phyloP scores from a whole-genome alignment of 2,113 vertebrate genomes.

The Clarias gariepinus region DNA sequence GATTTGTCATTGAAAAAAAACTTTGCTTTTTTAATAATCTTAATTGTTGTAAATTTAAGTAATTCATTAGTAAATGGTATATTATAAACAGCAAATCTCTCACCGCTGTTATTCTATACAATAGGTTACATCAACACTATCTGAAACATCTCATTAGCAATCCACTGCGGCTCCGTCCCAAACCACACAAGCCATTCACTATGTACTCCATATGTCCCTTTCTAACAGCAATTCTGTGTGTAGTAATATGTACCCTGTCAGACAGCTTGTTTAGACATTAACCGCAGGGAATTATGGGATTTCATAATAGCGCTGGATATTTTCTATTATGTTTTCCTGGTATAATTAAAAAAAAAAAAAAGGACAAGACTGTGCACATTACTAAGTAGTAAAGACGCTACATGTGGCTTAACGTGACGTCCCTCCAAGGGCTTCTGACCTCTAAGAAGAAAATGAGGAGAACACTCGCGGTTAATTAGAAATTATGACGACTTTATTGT shows the following conservation, averaged over 20 bases:
- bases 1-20: too few species aligned
- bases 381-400: neutral
- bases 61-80: too few species aligned
- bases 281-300: constrained; percentile 3
- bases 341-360: neutral
- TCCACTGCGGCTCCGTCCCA: neutral
- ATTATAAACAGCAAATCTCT: neutral
- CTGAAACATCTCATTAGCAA: neutral
- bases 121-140: neutral
- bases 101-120: neutral
- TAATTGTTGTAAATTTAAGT: too few species aligned
- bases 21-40: too few species aligned
- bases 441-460: constrained; percentile 17
- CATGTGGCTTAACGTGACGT: neutral
- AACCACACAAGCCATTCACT: neutral
- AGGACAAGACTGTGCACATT: neutral
- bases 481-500: constrained; percentile 50
- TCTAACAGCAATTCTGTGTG: neutral
- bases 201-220: neutral
- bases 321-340: neutral
- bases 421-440: constrained; percentile 13
- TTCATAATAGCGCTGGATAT: neutral
- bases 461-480: constrained; percentile 42
- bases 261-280: neutral
- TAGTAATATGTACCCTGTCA: neutral